These are phyloP conservation scores for Stramonita haemastoma DNA, from an alignment of 2,888 invertebrate genomes.

Conservation along the genomic window DNA sequence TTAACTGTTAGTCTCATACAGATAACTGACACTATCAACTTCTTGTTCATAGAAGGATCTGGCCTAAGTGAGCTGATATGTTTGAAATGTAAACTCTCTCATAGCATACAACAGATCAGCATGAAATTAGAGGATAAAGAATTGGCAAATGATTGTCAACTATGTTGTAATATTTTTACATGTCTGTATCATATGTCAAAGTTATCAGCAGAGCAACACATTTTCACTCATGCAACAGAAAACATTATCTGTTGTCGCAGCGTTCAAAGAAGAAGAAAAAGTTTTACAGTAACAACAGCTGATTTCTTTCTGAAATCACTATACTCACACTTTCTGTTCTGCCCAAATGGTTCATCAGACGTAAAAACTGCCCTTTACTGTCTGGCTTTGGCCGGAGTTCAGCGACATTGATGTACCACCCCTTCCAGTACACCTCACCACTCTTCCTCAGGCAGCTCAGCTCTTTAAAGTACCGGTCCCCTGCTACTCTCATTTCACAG, in stretches of 20 bases:
- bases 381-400: conserved; percentile 54
- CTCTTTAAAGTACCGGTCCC: conserved; percentile 50
- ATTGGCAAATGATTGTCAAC: too few species aligned
- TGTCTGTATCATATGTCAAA: not conserved
- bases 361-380: conserved; percentile 55
- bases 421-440: conserved; percentile 50
- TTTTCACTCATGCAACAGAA: too few species aligned
- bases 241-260: too few species aligned
- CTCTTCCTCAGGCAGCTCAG: conserved; percentile 46
- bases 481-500: conserved; percentile 45
- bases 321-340: conserved; percentile 53
- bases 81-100: too few species aligned
- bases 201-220: not conserved
- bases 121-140: too few species aligned
- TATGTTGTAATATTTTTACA: too few species aligned
- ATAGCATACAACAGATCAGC: too few species aligned
- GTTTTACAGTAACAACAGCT: too few species aligned
- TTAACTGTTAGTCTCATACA: not conserved
- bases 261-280: too few species aligned
- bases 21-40: not conserved
- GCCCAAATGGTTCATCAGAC: conserved; percentile 58
- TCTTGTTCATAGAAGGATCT: not conserved
- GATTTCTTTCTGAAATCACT: too few species aligned
- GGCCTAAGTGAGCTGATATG: too few species aligned
- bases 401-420: conserved; percentile 53